These are phyloP conservation scores for Hydrocynus forskahlii DNA, from an alignment of 2,797 vertebrate species.

Conservation along the genomic window DNA sequence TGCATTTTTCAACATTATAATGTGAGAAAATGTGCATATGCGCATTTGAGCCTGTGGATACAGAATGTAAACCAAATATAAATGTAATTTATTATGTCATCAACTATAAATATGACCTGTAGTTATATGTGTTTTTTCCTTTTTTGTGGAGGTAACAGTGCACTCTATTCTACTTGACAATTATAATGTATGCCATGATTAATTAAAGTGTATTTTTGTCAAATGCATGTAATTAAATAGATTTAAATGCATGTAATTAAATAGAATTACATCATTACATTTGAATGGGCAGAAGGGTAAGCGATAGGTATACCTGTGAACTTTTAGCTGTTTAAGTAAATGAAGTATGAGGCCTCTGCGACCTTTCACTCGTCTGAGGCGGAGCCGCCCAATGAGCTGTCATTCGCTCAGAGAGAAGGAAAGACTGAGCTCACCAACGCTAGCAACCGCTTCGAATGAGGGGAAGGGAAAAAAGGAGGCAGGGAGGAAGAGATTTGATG, in stretches of 20 bases:
- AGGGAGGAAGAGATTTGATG: constrained; percentile 53
- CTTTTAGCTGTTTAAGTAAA: not conserved
- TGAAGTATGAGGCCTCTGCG: constrained; percentile 4
- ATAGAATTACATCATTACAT: not conserved
- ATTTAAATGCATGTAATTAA: no score
- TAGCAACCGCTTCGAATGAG: constrained; percentile 71
- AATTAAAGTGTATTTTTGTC: no score
- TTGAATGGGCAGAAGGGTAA: not conserved
- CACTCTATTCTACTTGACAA: not conserved
- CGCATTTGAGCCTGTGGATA: not conserved
- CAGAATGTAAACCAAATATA: not conserved
- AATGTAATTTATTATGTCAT: not conserved
- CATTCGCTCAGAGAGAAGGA: constrained; percentile 45
- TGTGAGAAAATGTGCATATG: no score
- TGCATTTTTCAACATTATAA: no score
- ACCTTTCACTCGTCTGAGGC: constrained; percentile 29
- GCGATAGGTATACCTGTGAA: no score
- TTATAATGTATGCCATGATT: not conserved
- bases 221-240: no score
- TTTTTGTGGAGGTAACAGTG: no score
- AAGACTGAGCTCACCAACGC: constrained; percentile 63
- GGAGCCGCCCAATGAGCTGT: constrained; percentile 35
- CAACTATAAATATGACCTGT: no score
- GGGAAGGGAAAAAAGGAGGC: constrained; percentile 40
- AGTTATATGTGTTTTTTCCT: not conserved